Base-by-base conservation (phyloP, 2,113 vertebrate species). In the Mesitornis unicolor region DNA sequence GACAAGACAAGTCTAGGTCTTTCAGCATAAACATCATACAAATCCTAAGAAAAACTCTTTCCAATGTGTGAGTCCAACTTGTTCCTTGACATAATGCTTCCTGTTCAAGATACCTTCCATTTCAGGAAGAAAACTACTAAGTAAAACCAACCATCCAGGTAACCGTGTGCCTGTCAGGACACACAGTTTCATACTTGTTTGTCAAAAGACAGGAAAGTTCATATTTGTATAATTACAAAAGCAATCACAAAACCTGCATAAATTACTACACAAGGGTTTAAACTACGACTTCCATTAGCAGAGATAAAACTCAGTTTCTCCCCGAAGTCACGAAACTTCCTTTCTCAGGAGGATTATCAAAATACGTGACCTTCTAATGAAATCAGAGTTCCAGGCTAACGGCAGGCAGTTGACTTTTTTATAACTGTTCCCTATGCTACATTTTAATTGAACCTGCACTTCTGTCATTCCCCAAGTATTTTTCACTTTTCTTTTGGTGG, bases 91-190 rank as follows among this genome's bases (percentile, higher is more conserved):
- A 16, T 5, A 29, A 79, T 11, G 20, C 19, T 42, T 53, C 31
- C 31, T 4, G 0, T 4, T 25, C 36, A 69, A 76, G 68, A 19
- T 42, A 4, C 0, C 0, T 29, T 54, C 25, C 18, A 4, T 36
- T 73, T 40, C 53, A 74, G 76, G 63, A 33, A 40, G 36, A 80
- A 71, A 83, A 36, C 13, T 3, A 21, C 18, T 47, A 14, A 42
- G 33, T 18, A 7, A 87, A 93, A 36, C 0, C 70, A 78, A 4
- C 1, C 26, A 50, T 29, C 25, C 38, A 7, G 48, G 78, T 17
- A 14, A 35, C 9, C 0, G 0, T 10, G 47, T 6, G 53, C 57
- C 87, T 45, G 35, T 5, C 48, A 18, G 77, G 47, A 50, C 35
- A 40, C 63, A 59, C 9, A 8, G 38, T 33, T 64, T 25, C 78